Percentiles rank a stretch among this genome's conserved stretches.
phyloP scores from a whole-genome alignment of 2,113 vertebrate genomes.

The Plectropomus leopardus region DNA sequence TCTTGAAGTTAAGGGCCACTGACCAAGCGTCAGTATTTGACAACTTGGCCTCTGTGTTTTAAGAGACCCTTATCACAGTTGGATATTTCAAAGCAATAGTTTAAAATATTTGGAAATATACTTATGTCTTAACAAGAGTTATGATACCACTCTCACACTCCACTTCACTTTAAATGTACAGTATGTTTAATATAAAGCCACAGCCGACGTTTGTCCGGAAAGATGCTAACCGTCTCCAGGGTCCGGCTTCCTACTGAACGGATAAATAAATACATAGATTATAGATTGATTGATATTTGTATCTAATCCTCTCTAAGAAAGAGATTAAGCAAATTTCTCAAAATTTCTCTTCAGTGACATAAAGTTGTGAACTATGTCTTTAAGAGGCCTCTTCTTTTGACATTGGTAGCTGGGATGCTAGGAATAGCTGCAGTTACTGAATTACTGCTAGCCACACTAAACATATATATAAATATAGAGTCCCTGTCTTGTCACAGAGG shows the following conservation, averaged over 20 bases:
- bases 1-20: too few relatives aligned
- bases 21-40: too few relatives aligned
- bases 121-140: background rate
- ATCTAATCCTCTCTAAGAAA: background rate
- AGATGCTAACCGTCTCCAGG: background rate
- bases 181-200: background rate
- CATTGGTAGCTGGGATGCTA: constrained; percentile 20
- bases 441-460: constrained; percentile 47
- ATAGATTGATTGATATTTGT: background rate
- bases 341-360: background rate
- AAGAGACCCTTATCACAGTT: background rate
- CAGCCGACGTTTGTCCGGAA: too few relatives aligned
- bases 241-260: background rate
- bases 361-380: constrained; percentile 21
- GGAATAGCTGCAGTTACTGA: constrained; percentile 41
- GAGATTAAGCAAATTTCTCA: background rate
- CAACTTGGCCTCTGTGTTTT: too few relatives aligned
- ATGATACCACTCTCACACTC: background rate
- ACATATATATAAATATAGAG: constrained; percentile 62
- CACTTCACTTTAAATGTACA: too few relatives aligned
- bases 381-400: constrained; percentile 37
- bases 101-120: background rate
- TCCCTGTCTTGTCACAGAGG: constrained; percentile 45
- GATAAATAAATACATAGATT: too few relatives aligned
- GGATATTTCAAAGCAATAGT: background rate